phyloP scores from a whole-genome alignment of 2,797 vertebrate species.

The Sebastes wilsoni region DNA sequence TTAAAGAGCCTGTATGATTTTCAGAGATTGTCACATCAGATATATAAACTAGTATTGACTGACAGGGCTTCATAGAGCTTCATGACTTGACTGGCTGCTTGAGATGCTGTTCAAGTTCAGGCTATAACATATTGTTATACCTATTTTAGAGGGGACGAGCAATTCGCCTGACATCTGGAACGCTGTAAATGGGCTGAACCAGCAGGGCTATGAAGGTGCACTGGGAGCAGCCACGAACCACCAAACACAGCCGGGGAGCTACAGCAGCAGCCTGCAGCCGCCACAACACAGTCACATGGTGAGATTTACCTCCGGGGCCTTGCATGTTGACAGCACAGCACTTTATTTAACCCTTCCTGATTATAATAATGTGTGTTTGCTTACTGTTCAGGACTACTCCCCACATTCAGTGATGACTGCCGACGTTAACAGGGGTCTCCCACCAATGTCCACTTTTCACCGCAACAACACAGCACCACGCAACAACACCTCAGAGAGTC shows the following conservation, averaged over 20 bases:
- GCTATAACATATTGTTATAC: slow-evolving; percentile 52
- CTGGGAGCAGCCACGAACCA: slow-evolving; percentile 88
- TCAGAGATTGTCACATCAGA: background rate
- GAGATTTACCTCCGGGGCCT: slow-evolving; percentile 68
- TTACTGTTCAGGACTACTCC: slow-evolving; percentile 86
- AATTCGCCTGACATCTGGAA: slow-evolving; percentile 96
- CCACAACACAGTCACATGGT: slow-evolving; percentile 93
- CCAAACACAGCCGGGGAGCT: slow-evolving; percentile 89
- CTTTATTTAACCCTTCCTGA: background rate
- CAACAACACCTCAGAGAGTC: slow-evolving; percentile 87
- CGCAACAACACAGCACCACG: slow-evolving; percentile 83
- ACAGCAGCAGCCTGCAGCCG: slow-evolving; percentile 87
- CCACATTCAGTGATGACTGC: slow-evolving; percentile 88
- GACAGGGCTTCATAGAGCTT: background rate
- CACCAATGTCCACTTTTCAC: slow-evolving; percentile 98
- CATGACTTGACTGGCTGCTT: slow-evolving; percentile 48
- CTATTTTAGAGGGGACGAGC: slow-evolving; percentile 90
- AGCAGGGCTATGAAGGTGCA: slow-evolving; percentile 92
- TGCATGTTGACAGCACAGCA: slow-evolving; percentile 12
- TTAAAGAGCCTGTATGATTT: background rate
- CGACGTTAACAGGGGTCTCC: slow-evolving; percentile 92
- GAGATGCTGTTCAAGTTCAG: slow-evolving; percentile 49
- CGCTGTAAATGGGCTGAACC: slow-evolving; percentile 94
- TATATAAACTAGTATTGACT: background rate
- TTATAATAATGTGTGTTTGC: slow-evolving; percentile 37